These are phyloP conservation scores for Brachionus sp. DNA, from an alignment of 1,140 invertebrate genomes.

Conservation along the genomic window DNA sequence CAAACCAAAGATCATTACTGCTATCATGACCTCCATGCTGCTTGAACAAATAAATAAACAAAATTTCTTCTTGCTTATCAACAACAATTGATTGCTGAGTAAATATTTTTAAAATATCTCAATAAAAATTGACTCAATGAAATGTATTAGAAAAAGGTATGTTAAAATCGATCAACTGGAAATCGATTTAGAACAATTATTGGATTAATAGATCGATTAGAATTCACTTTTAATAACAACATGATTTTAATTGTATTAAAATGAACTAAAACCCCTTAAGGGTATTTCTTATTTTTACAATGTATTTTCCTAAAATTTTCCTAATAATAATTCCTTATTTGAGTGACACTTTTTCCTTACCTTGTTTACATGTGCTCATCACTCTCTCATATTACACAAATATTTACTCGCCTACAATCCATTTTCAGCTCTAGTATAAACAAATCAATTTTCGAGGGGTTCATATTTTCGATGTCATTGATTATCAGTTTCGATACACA, in stretches of 20 bases:
- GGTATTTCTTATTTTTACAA: background rate
- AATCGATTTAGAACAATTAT: constrained; percentile 10
- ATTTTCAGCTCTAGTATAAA: background rate
- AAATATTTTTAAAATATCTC: constrained; percentile 7
- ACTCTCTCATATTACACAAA: constrained; percentile 30
- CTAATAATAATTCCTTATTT: background rate
- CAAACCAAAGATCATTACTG: background rate
- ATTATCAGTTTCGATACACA: background rate
- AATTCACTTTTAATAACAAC: constrained; percentile 26
- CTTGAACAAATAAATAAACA: constrained; percentile 10
- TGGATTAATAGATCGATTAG: constrained; percentile 12
- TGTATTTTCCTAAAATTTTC: background rate
- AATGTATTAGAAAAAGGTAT: constrained; percentile 8
- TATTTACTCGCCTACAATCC: constrained; percentile 11
- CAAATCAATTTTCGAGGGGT: constrained; percentile 26
- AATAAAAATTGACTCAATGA: background rate
- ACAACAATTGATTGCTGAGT: background rate
- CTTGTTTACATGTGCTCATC: constrained; percentile 31
- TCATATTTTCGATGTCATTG: constrained; percentile 23
- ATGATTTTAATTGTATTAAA: constrained; percentile 41
- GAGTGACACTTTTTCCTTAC: constrained; percentile 14
- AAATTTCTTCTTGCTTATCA: constrained; percentile 6
- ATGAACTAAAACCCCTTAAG: constrained; percentile 10
- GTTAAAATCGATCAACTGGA: constrained; percentile 38
- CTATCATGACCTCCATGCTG: background rate